Evolutionary conservation across 2,113 vertebrate species (phyloP).

Genomic region (Semnornis frantzii): DNA sequence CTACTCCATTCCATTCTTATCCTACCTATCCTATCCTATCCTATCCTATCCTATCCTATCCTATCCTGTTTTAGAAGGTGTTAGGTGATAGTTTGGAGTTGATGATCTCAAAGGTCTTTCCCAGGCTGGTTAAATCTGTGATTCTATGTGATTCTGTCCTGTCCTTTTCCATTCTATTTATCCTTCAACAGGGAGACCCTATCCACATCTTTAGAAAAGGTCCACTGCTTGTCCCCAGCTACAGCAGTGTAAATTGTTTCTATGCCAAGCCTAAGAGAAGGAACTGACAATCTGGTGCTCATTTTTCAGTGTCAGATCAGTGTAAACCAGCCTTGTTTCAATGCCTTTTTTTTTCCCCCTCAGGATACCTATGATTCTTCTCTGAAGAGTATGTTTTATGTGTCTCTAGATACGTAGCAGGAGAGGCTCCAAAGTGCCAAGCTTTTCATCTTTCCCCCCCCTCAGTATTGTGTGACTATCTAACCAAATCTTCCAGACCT

Average conservation of each 20-base stretch:
- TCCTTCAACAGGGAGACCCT: neutral
- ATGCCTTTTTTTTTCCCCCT: neutral
- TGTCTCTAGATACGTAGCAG: neutral
- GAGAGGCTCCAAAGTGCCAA: neutral
- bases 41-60: too few species aligned
- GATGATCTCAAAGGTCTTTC: too few species aligned
- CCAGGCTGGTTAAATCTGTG: too few species aligned
- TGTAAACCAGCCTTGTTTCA: neutral
- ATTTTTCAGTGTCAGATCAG: neutral
- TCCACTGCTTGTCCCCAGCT: neutral
- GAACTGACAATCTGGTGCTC: neutral
- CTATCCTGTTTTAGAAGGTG: too few species aligned
- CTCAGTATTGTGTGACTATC: neutral
- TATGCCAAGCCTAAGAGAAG: slow-evolving; percentile 4
- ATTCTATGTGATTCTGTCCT: too few species aligned
- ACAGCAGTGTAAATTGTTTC: neutral
- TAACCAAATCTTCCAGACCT: neutral
- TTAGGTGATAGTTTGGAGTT: too few species aligned
- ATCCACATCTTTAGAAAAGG: neutral
- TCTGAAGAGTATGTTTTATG: neutral
- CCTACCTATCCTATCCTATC: too few species aligned
- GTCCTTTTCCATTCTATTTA: neutral
- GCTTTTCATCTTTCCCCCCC: neutral
- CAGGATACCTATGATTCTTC: neutral
- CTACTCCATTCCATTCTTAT: neutral